A percentile compares a stretch with the other conserved stretches of the same genome.
Evolutionary conservation across 2,888 invertebrate genomes (phyloP).

Genomic region (Idaea aversata): DNA sequence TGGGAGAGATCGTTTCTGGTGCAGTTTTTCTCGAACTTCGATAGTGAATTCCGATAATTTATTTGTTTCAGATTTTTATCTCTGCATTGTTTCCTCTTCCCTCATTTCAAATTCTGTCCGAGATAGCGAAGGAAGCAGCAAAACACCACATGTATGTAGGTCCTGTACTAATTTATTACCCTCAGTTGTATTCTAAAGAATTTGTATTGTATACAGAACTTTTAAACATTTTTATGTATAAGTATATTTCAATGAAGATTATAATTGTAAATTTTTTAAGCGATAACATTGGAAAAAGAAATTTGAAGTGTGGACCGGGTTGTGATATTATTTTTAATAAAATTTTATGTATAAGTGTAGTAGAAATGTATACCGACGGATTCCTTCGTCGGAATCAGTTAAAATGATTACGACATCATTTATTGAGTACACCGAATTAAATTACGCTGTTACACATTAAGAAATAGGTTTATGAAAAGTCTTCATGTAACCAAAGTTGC

Average conservation of each 20-base stretch:
- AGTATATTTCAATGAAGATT: background rate
- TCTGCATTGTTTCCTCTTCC: constrained; percentile 93
- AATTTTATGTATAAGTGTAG: background rate
- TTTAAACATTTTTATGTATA: too few species aligned
- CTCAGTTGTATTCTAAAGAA: background rate
- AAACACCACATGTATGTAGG: constrained; percentile 10
- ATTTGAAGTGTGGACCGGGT: constrained; percentile 28
- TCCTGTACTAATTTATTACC: constrained; percentile 9
- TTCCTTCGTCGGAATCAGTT: too few species aligned
- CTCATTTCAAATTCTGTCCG: constrained; percentile 91
- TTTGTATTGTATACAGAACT: background rate
- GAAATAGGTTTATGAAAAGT: background rate
- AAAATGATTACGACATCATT: too few species aligned
- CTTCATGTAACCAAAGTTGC: background rate
- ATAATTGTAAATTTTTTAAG: background rate
- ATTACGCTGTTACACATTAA: too few species aligned
- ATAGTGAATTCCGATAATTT: constrained; percentile 22
- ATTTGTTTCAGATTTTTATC: constrained; percentile 89
- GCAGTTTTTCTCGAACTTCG: constrained; percentile 7
- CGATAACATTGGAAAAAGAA: constrained; percentile 10
- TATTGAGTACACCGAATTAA: too few species aligned
- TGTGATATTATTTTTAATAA: constrained; percentile 48
- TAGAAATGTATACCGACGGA: constrained; percentile 8
- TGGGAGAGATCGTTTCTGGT: background rate
- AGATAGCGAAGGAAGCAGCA: constrained; percentile 65